Base-by-base conservation (phyloP, 1,140 invertebrate species). In the Pararge aegeria region DNA sequence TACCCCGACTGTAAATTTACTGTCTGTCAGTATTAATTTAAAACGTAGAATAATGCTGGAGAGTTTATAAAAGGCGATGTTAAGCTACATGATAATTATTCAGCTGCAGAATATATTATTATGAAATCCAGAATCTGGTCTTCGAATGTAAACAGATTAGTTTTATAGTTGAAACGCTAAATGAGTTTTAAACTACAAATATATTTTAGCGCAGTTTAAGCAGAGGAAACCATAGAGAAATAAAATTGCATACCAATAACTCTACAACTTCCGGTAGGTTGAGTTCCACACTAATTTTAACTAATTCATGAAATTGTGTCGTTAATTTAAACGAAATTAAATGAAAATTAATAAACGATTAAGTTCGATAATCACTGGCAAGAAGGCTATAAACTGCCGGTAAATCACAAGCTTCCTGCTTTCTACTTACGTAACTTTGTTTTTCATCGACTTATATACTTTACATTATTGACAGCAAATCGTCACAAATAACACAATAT, bases 371-470 rank as follows among this genome's bases (percentile, higher is more conserved):
- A 51, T 49, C 53, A 64, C 58, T 42, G 44, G 61, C 59, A 48
- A 63, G 78, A 75, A 75, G 46, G 60, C 59, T 67, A 62, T 70
- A 74, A 79, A 80, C 65, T 75, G 75, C 69, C 61, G 64, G 72
- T 78, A 81, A 74, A 58, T 53, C 66, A 70, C 65, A 52, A 46
- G 70, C 73, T 80, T 83, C 66, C 79, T 73, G 66, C 80, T 87
- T 87, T 85, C 82, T 73, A 70, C 61, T 87, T 80, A 72, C 77
- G 73, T 54, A 72, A 70, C 68, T 58, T 68, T 75, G 72, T 78
- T 83, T 87, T 80, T 65, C 66, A 73, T 50, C 64, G 20, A 48
- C 51, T 61, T 65, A 60, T 13, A 1, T 37, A 42, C 44, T 59
- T 78, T 72, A 75, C 71, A 71, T 78, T 73, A 72, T 70, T 46